Conservation (phyloP, 2,888 invertebrate species). For the Chloroclystis v-ata region DNA sequence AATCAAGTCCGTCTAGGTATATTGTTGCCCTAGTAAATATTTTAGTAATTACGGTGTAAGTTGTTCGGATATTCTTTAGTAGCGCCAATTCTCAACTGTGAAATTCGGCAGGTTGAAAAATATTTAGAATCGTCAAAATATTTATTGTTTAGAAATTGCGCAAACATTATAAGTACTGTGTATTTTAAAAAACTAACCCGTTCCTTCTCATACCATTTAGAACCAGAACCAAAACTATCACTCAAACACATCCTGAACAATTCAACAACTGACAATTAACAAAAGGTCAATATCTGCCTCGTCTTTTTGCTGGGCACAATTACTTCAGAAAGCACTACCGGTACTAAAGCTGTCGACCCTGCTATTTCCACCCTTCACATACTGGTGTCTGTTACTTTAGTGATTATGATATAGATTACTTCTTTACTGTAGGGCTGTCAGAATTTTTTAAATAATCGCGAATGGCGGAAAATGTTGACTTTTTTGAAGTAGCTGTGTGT, state of each 20-base stretch:
- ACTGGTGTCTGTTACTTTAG: not conserved
- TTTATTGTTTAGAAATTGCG: too few relatives aligned
- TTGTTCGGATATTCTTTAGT: too few relatives aligned
- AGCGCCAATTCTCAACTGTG: too few relatives aligned
- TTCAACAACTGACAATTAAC: not conserved
- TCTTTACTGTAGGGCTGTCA: slow-evolving; percentile 13
- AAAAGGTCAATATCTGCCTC: slow-evolving; percentile 4
- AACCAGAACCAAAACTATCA: not conserved
- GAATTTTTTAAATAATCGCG: not conserved
- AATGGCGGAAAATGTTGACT: not conserved
- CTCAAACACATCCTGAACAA: not conserved
- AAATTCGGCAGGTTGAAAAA: too few relatives aligned
- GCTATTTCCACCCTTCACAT: slow-evolving; percentile 17
- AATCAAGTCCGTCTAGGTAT: too few relatives aligned
- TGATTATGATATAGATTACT: slow-evolving; percentile 16
- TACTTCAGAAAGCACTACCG: slow-evolving; percentile 15
- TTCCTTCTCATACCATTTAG: too few relatives aligned
- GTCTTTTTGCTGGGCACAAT: slow-evolving; percentile 9
- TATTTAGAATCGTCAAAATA: too few relatives aligned
- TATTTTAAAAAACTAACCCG: too few relatives aligned
- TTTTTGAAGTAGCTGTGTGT: too few relatives aligned
- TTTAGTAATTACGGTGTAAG: too few relatives aligned
- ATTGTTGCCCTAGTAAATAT: too few relatives aligned
- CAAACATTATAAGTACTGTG: too few relatives aligned
- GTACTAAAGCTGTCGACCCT: slow-evolving; percentile 18